Conservation (phyloP, 92 coral and sea anemone genomes). For the Muricea muricata region DNA sequence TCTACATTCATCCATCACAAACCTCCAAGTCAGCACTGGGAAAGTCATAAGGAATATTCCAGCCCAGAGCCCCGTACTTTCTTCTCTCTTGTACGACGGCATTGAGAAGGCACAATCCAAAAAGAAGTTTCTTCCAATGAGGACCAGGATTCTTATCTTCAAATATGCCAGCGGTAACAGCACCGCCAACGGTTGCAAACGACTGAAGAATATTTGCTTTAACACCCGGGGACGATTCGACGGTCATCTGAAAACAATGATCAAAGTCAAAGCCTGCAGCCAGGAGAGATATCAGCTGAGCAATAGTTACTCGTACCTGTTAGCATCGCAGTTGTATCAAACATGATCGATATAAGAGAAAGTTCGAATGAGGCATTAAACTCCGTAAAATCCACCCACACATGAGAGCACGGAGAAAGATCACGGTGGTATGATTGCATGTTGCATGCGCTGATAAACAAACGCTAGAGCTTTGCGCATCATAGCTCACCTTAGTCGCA, state of each 20-base stretch:
- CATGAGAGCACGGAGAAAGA: too few relatives aligned
- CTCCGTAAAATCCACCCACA: too few relatives aligned
- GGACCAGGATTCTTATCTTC: conserved; percentile 94
- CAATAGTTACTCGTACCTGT: too few relatives aligned
- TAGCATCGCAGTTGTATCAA: too few relatives aligned
- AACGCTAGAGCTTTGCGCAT: too few relatives aligned
- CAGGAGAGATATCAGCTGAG: too few relatives aligned
- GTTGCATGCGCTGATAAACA: too few relatives aligned
- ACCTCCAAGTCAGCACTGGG: conserved; percentile 96
- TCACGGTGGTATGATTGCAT: too few relatives aligned
- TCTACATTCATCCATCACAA: too few relatives aligned
- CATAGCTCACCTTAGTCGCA: conserved; percentile 83
- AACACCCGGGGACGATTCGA: conserved; percentile 96
- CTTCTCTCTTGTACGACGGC: conserved; percentile 94
- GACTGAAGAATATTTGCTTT: conserved; percentile 92
- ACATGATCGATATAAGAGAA: too few relatives aligned
- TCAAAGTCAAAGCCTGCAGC: too few relatives aligned
- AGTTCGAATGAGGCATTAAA: too few relatives aligned
- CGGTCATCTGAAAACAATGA: conserved; percentile 86
- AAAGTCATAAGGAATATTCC: conserved; percentile 98
- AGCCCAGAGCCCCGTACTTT: conserved; percentile 91
- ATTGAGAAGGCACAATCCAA: conserved; percentile 95
- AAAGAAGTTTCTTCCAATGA: conserved; percentile 88
- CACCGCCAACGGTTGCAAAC: conserved; percentile 90
- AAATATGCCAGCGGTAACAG: conserved; percentile 82